phyloP scores from a whole-genome alignment of 2,888 invertebrate genomes.

The Mellilla xanthometata region DNA sequence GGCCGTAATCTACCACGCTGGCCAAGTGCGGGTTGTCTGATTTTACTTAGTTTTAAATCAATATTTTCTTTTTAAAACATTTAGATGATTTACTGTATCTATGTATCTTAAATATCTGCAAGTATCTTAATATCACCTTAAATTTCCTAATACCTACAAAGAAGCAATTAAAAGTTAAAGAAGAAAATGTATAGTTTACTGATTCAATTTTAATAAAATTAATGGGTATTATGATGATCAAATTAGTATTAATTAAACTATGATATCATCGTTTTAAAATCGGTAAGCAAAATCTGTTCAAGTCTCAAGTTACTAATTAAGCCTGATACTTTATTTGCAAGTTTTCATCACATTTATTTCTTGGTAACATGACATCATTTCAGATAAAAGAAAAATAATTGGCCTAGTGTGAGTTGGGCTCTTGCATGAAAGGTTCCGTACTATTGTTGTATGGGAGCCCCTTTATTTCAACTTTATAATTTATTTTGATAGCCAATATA shows the following conservation, averaged over 20 bases:
- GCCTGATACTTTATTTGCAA: constrained; percentile 11
- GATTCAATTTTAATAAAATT: constrained; percentile 26
- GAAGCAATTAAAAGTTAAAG: constrained; percentile 1
- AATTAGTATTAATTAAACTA: constrained; percentile 29
- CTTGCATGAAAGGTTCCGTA: no score
- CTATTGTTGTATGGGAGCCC: no score
- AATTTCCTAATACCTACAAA: constrained; percentile 1
- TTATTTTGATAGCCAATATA: no score
- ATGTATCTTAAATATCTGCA: no score
- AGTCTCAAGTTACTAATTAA: constrained; percentile 26
- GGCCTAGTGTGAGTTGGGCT: no score
- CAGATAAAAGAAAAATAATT: constrained; percentile 16
- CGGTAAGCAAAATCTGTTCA: constrained; percentile 12
- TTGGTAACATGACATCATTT: constrained; percentile 22
- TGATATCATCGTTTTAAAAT: constrained; percentile 28
- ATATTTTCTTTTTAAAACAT: no score
- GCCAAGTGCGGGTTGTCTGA: no score
- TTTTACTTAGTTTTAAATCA: no score
- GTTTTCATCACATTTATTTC: constrained; percentile 12
- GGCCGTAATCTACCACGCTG: no score
- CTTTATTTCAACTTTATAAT: no score
- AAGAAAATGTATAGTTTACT: constrained; percentile 1
- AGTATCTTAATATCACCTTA: constrained; percentile 1
- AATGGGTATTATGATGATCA: constrained; percentile 27
- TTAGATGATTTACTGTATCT: no score